Evolutionary conservation across 2,797 vertebrate species (phyloP), one percentile per base, ranked within the genome.

Genomic region (Craterocephalus amniculus): DNA sequence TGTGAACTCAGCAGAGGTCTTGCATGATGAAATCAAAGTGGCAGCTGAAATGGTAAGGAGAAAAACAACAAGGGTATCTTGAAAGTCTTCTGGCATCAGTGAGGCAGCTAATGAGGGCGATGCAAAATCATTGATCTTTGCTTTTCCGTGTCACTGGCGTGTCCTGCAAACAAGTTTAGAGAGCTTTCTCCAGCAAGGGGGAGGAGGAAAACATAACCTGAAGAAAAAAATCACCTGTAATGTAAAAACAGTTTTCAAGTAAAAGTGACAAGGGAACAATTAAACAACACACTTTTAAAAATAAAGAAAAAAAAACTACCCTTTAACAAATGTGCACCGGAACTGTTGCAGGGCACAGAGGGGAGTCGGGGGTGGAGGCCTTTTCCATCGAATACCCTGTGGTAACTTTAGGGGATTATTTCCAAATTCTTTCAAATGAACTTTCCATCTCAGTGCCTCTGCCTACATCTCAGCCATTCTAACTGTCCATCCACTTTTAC

Each of bases 1-100:
- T 95, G 95, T 97, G 96, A 97, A 97, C 96, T 95, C 95, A 95
- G 95, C 94, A 95, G 96, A 95, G 93, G 94, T 95, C 95, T 94
- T 93, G 94, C 94, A 91, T 97, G 96, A 98, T 97, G 95, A 94
- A 97, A 98, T 98, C 95, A 96, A 96, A 97, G 95, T 97, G 96
- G 96, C 96, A 98, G 96, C 94, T 96, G 92, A 93, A 92, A 95
- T 93, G 92, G 93, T 84, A 92, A 69, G 78, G 83, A 81, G 65
- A 74, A 83, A 88, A 88, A 87, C 79, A 93, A 87, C 92, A 94
- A 93, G 91, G 89, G 92, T 94, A 95, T 95, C 92, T 92, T 89
- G 18, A 77, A 83, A 72, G 80, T 87, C 81, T 72, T 45, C 78
- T 77, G 74, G 91, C 93, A 92, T 91, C 87, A 90, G 90, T 89